Evolutionary conservation across 1,140 invertebrate species (phyloP), one percentile per base, ranked within the genome.

Genomic region (Sesamia nonagrioides): DNA sequence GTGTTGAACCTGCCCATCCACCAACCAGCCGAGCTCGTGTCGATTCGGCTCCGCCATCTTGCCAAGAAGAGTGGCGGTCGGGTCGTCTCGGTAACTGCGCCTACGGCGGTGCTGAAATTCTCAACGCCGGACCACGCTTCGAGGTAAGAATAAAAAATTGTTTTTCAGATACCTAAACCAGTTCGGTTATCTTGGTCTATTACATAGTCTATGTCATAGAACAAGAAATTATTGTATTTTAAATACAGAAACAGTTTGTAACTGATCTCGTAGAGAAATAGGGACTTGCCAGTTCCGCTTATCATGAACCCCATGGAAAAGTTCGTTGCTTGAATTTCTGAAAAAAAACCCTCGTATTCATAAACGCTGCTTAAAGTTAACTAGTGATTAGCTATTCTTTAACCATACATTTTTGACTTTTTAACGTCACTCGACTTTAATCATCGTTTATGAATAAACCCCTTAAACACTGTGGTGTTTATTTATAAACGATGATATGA

Each of bases 41-140:
- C 95, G 18, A 95, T 95, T 77, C 94, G 97, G 21, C 93, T 98
- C 17, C 96, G 96, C 73, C 95, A 96, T 78, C 91, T 98, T 42
- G 97, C 97, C 2, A 96, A 97, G 82, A 98, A 98, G 91, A 98
- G 97, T 91, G 98, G 98, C 11, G 98, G 98, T 13, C 96, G 96
- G 83, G 97, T 98, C 13, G 86, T 97, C 0, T 90, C 95, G 79
- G 95, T 98, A 17, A 95, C 95, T 15, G 95, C 95, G 18, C 95
- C 96, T 63, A 96, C 95, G 78, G 97, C 97, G n/a, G 95, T 96
- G 77, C 86, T 98, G 63, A 95, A 96, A 78, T 98, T 98, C 94
- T 95, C 96, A 56, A 97, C 96, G 40, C 94, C 96, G 68, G 97
- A 97, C 87, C 96, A 96, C 85, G 97, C 97, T 79, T 93, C 96